phyloP scores from a whole-genome alignment of 2,888 invertebrate genomes.

The Hemistola chrysoprasaria region DNA sequence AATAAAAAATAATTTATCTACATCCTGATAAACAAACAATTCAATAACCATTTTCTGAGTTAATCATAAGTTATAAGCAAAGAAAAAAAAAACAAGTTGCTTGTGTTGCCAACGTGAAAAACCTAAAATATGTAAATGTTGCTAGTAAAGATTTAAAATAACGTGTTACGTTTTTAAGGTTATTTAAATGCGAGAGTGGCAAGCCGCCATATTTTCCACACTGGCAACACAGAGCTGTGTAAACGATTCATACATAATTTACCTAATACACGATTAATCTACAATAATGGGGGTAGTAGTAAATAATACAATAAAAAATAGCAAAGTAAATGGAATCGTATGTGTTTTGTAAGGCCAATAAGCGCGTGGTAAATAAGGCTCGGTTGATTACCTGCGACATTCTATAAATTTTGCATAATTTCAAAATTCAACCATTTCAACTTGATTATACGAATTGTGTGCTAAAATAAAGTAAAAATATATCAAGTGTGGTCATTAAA shows the following conservation, averaged over 20 bases:
- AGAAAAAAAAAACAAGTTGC: slow-evolving; percentile 41
- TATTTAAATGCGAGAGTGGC: slow-evolving; percentile 35
- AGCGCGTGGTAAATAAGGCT: slow-evolving; percentile 21
- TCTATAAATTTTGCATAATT: background rate
- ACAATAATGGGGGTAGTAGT: slow-evolving; percentile 43
- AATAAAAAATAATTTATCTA: slow-evolving; percentile 77
- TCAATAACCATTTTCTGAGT: slow-evolving; percentile 59
- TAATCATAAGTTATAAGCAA: slow-evolving; percentile 45
- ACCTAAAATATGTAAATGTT: slow-evolving; percentile 21
- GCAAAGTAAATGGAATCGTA: slow-evolving; percentile 50
- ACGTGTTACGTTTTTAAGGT: slow-evolving; percentile 16
- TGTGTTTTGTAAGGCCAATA: slow-evolving; percentile 27
- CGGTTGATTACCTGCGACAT: background rate
- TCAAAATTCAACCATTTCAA: background rate
- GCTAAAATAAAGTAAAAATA: no score
- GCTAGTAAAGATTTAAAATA: slow-evolving; percentile 14
- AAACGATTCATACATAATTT: slow-evolving; percentile 47
- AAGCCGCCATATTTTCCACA: slow-evolving; percentile 13
- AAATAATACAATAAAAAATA: slow-evolving; percentile 30
- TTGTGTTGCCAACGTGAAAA: slow-evolving; percentile 48
- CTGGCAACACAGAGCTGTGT: slow-evolving; percentile 40
- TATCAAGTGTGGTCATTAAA: no score
- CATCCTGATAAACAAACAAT: slow-evolving; percentile 66
- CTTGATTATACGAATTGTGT: no score
- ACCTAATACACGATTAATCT: slow-evolving; percentile 54